phyloP scores from a whole-genome alignment of 2,797 vertebrate genomes.

The Chelon labrosus region DNA sequence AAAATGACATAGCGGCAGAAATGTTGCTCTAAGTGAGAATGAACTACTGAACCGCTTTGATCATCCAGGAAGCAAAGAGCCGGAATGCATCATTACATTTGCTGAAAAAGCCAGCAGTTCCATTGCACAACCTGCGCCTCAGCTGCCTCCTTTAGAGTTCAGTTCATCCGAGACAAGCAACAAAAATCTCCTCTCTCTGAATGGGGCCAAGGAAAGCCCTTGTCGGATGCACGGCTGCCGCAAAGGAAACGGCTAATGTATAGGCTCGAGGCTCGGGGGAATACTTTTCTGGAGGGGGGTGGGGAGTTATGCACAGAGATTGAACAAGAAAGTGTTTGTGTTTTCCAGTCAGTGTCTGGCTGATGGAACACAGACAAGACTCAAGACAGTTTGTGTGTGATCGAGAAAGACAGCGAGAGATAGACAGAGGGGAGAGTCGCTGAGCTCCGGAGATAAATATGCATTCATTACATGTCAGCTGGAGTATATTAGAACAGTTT shows the following conservation, averaged over 20 bases:
- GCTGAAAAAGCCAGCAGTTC: conserved; percentile 45
- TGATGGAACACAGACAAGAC: conserved; percentile 54
- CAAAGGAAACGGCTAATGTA: conserved; percentile 68
- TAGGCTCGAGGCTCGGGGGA: conserved; percentile 39
- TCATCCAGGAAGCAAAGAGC: conserved; percentile 40
- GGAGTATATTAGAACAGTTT: conserved; percentile 11
- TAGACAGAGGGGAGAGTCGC: conserved; percentile 20
- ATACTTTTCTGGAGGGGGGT: conserved; percentile 20
- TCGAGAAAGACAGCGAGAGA: conserved; percentile 37
- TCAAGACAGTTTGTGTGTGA: conserved; percentile 45
- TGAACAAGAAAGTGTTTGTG: conserved; percentile 73
- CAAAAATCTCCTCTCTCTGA: conserved; percentile 42
- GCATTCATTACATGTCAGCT: conserved; percentile 32
- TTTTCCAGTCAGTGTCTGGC: conserved; percentile 50
- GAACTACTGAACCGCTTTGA: conserved; percentile 42
- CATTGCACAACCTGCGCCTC: conserved; percentile 70
- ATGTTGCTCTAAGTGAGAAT: conserved; percentile 17
- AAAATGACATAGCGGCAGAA: conserved; percentile 24
- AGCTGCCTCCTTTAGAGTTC: conserved; percentile 56
- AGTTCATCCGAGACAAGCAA: conserved; percentile 58
- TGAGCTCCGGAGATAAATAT: conserved; percentile 27
- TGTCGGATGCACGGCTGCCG: conserved; percentile 50
- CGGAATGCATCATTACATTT: conserved; percentile 54
- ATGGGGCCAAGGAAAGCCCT: conserved; percentile 55
- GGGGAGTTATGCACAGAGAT: conserved; percentile 8